Evolutionary conservation across 2,888 invertebrate species (phyloP).

Genomic region (Lydus trimaculatus): DNA sequence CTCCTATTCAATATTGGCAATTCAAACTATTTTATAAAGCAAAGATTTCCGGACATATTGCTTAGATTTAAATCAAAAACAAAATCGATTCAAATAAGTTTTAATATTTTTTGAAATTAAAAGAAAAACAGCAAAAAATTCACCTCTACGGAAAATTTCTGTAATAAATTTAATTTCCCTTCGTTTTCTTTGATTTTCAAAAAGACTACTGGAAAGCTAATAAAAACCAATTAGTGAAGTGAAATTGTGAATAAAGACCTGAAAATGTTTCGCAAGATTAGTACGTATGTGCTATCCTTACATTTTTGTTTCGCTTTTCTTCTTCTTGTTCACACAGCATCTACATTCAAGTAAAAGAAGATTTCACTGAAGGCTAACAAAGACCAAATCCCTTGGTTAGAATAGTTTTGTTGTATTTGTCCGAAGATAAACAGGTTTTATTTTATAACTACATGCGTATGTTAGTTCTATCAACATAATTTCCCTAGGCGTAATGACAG

Average conservation of each 20-base stretch:
- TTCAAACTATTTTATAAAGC: too few relatives aligned
- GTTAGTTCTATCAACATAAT: constrained; percentile 43
- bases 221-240: background rate
- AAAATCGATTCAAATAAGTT: background rate
- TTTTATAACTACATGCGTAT: constrained; percentile 8
- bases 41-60: background rate
- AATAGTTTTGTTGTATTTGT: constrained; percentile 38
- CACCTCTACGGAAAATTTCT: too few relatives aligned
- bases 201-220: background rate
- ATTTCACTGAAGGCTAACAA: background rate
- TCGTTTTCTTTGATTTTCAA: background rate
- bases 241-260: background rate
- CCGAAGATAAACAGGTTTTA: constrained; percentile 37
- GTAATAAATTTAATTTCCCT: too few relatives aligned
- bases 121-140: too few relatives aligned
- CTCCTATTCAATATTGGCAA: too few relatives aligned
- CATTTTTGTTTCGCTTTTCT: background rate
- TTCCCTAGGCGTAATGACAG: constrained; percentile 43
- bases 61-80: background rate
- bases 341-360: background rate
- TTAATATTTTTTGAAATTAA: background rate
- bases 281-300: background rate
- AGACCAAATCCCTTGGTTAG: constrained; percentile 27
- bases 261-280: background rate
- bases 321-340: background rate